Percentiles rank a stretch among this genome's conserved stretches.
These are phyloP conservation scores for Phenganax stokvisi DNA, from an alignment of 92 coral and sea anemone species.

Conservation along the genomic window DNA sequence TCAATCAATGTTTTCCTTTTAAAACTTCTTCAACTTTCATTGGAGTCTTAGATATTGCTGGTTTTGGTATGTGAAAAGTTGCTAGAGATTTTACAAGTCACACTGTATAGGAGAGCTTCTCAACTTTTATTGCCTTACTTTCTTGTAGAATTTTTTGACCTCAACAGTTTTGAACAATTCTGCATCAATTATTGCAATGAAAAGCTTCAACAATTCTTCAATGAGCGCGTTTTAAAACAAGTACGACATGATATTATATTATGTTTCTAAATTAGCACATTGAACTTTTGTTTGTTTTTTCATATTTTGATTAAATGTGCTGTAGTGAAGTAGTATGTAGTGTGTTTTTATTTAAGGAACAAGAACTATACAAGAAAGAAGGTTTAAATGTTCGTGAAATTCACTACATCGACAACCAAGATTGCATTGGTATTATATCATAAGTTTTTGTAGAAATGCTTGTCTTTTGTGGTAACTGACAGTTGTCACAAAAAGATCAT, in stretches of 20 bases:
- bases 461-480: too few species aligned
- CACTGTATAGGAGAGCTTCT: too few species aligned
- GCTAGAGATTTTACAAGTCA: background rate
- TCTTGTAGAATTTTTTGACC: slow-evolving; percentile 30
- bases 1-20: slow-evolving; percentile 96
- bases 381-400: slow-evolving; percentile 84
- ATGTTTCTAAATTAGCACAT: background rate
- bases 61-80: slow-evolving; percentile 63
- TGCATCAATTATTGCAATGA: slow-evolving; percentile 98
- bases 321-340: background rate
- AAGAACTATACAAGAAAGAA: slow-evolving; percentile 82
- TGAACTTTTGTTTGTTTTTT: too few species aligned
- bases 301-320: background rate
- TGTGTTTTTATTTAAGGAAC: slow-evolving; percentile 52
- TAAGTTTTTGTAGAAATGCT: too few species aligned
- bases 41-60: slow-evolving; percentile 98
- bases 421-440: slow-evolving; percentile 65
- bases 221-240: slow-evolving; percentile 86
- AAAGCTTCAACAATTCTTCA: slow-evolving; percentile 88
- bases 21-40: slow-evolving; percentile 69
- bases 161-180: slow-evolving; percentile 81
- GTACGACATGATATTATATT: background rate
- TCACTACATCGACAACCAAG: slow-evolving; percentile 90
- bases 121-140: too few species aligned
- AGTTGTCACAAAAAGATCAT: too few species aligned